Base-by-base conservation (phyloP, 2,113 vertebrate genomes). In the Oncorhynchus nerka region DNA sequence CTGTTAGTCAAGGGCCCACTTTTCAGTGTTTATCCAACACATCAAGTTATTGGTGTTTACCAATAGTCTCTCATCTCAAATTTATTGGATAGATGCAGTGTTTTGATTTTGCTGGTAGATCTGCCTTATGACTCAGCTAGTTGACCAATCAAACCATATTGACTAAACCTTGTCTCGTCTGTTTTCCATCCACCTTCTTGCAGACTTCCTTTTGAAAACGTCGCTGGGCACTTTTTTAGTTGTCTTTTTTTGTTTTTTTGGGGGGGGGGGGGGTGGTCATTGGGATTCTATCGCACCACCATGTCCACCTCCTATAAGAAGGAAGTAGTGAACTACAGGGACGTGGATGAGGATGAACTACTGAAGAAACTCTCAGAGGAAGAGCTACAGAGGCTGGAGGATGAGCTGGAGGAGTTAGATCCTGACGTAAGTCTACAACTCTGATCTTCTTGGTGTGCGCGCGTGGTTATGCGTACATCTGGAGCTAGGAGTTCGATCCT, bases 291-390 rank as follows among this genome's bases (percentile, higher is more conserved):
- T 64, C 11, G 79, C 22, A 83, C 74, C 78, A 80, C 71, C 84
- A 99, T 99, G 97, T 96, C 96, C 32, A 78, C 84, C 19, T 86
- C 95, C 79, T 62, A 16, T 3, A 95, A 89, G 93, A 95, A 97
- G 83, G 96, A 97, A 81, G 94, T 99, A 86, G 98, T 99, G 87
- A 99, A 99, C 85, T 99, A 98, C 86, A 91, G 96, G 30, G 97
- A 99, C 87, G 86, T 99, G 81, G 98, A 99, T 72, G 98, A 99
- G 88, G 97, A 99, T 68, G 94, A 97, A 88, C 95, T 99, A 80
- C 94, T 99, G 74, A 94, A 94, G 82, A 96, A 96, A 71, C 93
- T 99, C 68, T 96, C 97, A 0, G 97, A 97, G 70, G 98, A 99
- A 6, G 98, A 99, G 83, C 93, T 99, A 73, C 92, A 90, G 82